Conservation (phyloP, 2,888 invertebrate genomes). For the Heliconius sara region DNA sequence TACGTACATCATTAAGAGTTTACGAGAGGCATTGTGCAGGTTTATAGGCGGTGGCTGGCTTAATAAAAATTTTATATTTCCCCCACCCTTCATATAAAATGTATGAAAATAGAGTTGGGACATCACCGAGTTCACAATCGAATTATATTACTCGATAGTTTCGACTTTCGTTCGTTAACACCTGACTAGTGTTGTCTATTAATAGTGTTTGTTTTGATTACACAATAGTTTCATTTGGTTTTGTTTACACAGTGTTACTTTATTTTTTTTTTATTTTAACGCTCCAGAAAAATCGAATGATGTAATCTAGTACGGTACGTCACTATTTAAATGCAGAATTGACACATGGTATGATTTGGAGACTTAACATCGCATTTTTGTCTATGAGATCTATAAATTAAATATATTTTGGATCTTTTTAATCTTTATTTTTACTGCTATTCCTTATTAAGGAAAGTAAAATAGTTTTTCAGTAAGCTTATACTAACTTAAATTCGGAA, state of each 20-base stretch:
- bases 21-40: constrained; percentile 54
- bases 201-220: constrained; percentile 18
- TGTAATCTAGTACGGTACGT: neutral
- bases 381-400: neutral
- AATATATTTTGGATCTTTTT: neutral
- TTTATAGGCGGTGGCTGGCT: constrained; percentile 52
- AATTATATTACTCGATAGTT: constrained; percentile 13
- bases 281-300: constrained; percentile 6
- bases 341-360: neutral
- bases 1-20: constrained; percentile 53
- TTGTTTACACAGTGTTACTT: constrained; percentile 14
- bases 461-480: too few species aligned
- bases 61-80: constrained; percentile 55
- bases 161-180: neutral
- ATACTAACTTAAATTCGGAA: too few species aligned
- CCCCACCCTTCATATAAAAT: constrained; percentile 38
- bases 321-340: constrained; percentile 1
- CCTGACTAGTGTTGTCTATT: constrained; percentile 14
- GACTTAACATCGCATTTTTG: neutral
- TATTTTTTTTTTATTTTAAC: constrained; percentile 3
- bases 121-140: neutral
- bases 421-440: too few species aligned
- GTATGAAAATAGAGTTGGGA: constrained; percentile 22
- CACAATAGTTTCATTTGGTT: constrained; percentile 15
- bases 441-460: too few species aligned